Evolutionary conservation across 1,140 invertebrate species (phyloP).

Genomic region (Euschistus heros): DNA sequence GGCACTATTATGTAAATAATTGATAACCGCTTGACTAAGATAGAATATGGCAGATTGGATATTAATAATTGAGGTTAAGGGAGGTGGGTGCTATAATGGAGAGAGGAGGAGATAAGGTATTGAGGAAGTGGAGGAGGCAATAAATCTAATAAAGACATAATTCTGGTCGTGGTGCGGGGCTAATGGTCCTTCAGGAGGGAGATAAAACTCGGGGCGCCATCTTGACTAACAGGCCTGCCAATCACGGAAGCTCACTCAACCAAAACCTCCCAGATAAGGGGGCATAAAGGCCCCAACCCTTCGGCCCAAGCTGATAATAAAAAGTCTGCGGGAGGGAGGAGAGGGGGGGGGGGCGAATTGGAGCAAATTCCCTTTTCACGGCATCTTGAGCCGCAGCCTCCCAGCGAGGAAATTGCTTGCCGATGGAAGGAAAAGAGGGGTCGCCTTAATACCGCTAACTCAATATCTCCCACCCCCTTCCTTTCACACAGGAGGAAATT

Average conservation of each 20-base stretch:
- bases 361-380: constrained; percentile 16
- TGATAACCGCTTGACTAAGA: too few relatives aligned
- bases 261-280: constrained; percentile 16
- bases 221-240: constrained; percentile 16
- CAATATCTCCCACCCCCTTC: constrained; percentile 5
- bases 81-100: not conserved
- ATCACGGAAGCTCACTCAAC: constrained; percentile 17
- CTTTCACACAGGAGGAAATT: constrained; percentile 12
- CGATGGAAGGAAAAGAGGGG: constrained; percentile 10
- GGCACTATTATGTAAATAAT: too few relatives aligned
- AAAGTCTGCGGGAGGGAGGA: constrained; percentile 1
- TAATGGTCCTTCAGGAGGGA: constrained; percentile 10
- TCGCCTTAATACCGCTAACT: constrained; percentile 8
- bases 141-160: constrained; percentile 18
- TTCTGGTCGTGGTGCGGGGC: constrained; percentile 4
- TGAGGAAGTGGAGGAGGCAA: constrained; percentile 4
- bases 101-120: constrained; percentile 3
- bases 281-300: constrained; percentile 4
- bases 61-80: not conserved
- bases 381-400: constrained; percentile 7
- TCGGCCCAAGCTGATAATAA: constrained; percentile 6
- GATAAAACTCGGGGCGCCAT: constrained; percentile 1
- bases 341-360: constrained; percentile 6
- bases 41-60: too few relatives aligned
- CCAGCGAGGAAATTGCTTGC: constrained; percentile 5